These are phyloP conservation scores for Bubo scandiacus DNA, from an alignment of 2,113 vertebrate genomes.

Conservation along the genomic window DNA sequence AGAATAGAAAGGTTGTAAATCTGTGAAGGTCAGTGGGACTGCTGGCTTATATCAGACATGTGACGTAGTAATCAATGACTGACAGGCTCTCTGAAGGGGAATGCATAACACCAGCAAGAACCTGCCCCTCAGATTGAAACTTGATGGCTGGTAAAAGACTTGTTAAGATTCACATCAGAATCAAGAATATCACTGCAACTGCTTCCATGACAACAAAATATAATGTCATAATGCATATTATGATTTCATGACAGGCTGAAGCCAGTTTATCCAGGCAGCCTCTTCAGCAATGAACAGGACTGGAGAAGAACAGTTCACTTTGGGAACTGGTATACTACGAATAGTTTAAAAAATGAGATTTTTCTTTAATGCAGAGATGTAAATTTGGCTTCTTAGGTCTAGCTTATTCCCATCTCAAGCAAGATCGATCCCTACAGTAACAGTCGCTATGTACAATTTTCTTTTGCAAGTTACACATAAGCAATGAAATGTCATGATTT, in stretches of 20 bases:
- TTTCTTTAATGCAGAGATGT: not conserved
- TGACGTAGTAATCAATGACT: not conserved
- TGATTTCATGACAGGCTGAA: not conserved
- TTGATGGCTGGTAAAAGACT: conserved; percentile 35
- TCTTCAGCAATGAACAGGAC: not conserved
- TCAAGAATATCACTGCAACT: conserved; percentile 11
- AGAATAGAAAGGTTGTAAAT: not conserved
- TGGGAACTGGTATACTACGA: not conserved
- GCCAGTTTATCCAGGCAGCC: not conserved
- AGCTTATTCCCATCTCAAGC: not conserved
- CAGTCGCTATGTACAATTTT: not conserved
- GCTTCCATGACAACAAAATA: conserved; percentile 60
- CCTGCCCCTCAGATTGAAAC: not conserved
- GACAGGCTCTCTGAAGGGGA: conserved; percentile 6
- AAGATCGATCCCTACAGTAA: not conserved
- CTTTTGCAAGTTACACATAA: not conserved
- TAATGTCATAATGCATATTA: conserved; percentile 27
- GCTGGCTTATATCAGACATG: not conserved
- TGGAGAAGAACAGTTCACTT: not conserved
- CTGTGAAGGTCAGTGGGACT: not conserved
- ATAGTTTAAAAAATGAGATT: not conserved
- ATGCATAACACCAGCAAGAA: not conserved
- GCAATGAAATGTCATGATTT: not conserved
- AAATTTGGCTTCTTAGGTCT: not conserved
- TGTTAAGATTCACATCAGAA: conserved; percentile 55